Evolutionary conservation across 2,888 invertebrate genomes (phyloP).

Genomic region (Mythimna albipuncta): DNA sequence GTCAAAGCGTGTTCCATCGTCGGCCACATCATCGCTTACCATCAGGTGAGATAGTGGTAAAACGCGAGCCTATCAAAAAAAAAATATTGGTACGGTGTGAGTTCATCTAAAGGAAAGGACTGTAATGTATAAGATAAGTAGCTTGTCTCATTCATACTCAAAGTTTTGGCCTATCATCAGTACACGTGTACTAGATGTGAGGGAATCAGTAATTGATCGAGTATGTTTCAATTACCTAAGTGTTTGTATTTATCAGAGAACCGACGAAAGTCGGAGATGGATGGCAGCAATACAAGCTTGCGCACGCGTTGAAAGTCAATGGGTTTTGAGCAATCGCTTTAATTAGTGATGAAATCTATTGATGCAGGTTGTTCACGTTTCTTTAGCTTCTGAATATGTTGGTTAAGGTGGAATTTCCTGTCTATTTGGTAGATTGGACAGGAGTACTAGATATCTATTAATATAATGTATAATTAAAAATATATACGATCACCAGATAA

Average conservation of each 20-base stretch:
- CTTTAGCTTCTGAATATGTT: slow-evolving; percentile 3
- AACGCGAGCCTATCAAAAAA: too few relatives aligned
- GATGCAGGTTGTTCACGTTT: neutral
- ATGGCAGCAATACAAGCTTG: slow-evolving; percentile 40
- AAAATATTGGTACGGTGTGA: too few relatives aligned
- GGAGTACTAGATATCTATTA: too few relatives aligned
- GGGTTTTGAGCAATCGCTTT: slow-evolving; percentile 41
- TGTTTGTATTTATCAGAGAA: slow-evolving; percentile 58
- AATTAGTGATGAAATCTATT: slow-evolving; percentile 48
- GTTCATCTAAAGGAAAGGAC: too few relatives aligned
- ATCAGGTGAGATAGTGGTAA: too few relatives aligned
- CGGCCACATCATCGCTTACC: too few relatives aligned
- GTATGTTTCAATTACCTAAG: slow-evolving; percentile 56
- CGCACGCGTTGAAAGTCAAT: slow-evolving; percentile 53
- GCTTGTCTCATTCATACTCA: slow-evolving; percentile 41
- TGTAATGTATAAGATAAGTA: neutral
- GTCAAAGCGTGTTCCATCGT: too few relatives aligned
- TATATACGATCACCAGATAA: too few relatives aligned
- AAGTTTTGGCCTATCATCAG: slow-evolving; percentile 20
- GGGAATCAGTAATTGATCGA: slow-evolving; percentile 55
- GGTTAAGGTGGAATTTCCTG: neutral
- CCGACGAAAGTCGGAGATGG: slow-evolving; percentile 52
- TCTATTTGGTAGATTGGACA: too few relatives aligned
- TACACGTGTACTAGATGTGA: slow-evolving; percentile 51
- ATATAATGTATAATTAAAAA: too few relatives aligned